phyloP scores from a whole-genome alignment of 2,797 vertebrate species.

The Squalus acanthias region DNA sequence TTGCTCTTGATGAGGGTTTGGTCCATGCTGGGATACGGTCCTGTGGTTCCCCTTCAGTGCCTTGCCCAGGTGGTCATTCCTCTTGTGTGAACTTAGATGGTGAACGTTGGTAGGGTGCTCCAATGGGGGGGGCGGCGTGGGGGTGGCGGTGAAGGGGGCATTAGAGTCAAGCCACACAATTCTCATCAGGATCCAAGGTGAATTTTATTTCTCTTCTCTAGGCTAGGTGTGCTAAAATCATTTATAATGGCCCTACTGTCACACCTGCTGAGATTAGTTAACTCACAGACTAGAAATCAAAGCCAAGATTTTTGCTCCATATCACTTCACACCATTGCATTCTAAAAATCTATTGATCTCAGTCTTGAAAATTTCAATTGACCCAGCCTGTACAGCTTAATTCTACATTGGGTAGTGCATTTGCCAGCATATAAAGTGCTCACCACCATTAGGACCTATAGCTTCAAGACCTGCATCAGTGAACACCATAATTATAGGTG shows the following conservation, averaged over 20 bases:
- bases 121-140: too few relatives aligned
- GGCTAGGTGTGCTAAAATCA: too few relatives aligned
- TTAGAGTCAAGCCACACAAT: neutral
- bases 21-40: too few relatives aligned
- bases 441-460: neutral
- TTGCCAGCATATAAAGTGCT: neutral
- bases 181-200: neutral
- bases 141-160: neutral
- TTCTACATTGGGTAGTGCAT: neutral
- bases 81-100: neutral
- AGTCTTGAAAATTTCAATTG: neutral
- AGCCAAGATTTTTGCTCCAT: too few relatives aligned
- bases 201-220: neutral
- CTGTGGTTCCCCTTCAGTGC: neutral
- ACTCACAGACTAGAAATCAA: too few relatives aligned
- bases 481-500: neutral
- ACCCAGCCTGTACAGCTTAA: neutral
- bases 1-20: too few relatives aligned
- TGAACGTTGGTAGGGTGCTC: neutral
- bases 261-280: neutral
- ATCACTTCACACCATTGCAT: too few relatives aligned
- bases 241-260: too few relatives aligned
- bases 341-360: neutral
- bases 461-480: neutral
- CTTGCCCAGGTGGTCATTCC: neutral